Evolutionary conservation across 2,888 invertebrate species (phyloP).

Genomic region (Athripsodes cinereus): DNA sequence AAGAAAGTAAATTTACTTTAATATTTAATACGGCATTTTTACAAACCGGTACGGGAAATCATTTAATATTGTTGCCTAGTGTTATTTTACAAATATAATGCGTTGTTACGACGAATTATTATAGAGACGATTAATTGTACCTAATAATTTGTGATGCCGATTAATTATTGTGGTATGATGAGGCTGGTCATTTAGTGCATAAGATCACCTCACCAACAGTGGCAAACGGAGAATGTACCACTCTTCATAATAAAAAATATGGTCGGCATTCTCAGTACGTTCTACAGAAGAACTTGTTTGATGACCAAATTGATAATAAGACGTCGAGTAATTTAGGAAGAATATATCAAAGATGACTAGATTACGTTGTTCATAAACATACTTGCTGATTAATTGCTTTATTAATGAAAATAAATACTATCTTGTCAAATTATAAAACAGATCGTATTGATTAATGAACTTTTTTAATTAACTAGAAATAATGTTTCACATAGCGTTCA

Average conservation of each 20-base stretch:
- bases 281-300: background rate
- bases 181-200: background rate
- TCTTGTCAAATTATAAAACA: background rate
- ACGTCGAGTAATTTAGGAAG: background rate
- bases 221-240: background rate
- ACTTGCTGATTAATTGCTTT: background rate
- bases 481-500: too few relatives aligned
- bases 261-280: too few relatives aligned
- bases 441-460: background rate
- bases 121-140: background rate
- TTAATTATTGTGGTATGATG: conserved; percentile 8
- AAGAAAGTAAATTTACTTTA: background rate
- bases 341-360: conserved; percentile 3
- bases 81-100: background rate
- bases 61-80: background rate
- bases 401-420: background rate
- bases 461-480: background rate
- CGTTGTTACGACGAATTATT: conserved; percentile 4
- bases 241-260: too few relatives aligned
- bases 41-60: background rate
- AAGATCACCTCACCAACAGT: background rate
- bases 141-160: conserved; percentile 12
- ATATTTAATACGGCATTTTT: background rate
- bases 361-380: conserved; percentile 2
- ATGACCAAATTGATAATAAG: conserved; percentile 3